Base-by-base conservation (phyloP, 2,113 vertebrate species). In the Python bivittatus region DNA sequence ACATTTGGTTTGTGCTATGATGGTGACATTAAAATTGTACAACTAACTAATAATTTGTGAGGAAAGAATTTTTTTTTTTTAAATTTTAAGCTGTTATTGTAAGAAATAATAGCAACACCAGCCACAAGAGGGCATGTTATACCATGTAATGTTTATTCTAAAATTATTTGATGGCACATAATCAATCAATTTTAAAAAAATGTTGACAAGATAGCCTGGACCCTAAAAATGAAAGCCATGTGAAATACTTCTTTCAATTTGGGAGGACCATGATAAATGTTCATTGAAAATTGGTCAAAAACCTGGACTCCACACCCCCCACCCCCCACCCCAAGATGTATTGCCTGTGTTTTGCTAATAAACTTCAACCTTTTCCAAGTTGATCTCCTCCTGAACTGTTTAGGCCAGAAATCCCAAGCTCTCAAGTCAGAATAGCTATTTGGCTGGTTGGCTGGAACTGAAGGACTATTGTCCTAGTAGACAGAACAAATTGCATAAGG, bases 121-220 rank as follows among this genome's bases (percentile, higher is more conserved):
- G 52, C 93, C 93, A 93, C 86, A 33, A 89, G 90, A 53, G 79
- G 90, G 93, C 61, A 60, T 68, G 15, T 72, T 91, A 42, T 11
- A 84, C 58, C 33, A 72, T 89, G 10, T 17, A 89, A 91, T 91
- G 13, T 27, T 79, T 27, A 44, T 15, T 20, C 72, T 27, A 52
- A 90, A 15, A 8, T 6, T 11, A n/a, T 33, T 68, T 6, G 23
- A 25, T 60, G n/a, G 17, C 42, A 44, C 38, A 54, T 29, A 58
- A 22, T 79, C 6, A 79, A 20, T 79, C 38, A 33, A 38, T 38
- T 38, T 79, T 7, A 0, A 1, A 15, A 8, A 38, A 42, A 79
- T 79, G 44, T 33, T 56, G 22, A 33, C 53, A 83, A 17, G 17
- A 25, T 20, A 92, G 22, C 20, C 3, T 15, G 17, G 27, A 23